Evolutionary conservation across 2,888 invertebrate genomes (phyloP), one percentile per base, ranked within the genome.

Genomic region (Heliconius sara): DNA sequence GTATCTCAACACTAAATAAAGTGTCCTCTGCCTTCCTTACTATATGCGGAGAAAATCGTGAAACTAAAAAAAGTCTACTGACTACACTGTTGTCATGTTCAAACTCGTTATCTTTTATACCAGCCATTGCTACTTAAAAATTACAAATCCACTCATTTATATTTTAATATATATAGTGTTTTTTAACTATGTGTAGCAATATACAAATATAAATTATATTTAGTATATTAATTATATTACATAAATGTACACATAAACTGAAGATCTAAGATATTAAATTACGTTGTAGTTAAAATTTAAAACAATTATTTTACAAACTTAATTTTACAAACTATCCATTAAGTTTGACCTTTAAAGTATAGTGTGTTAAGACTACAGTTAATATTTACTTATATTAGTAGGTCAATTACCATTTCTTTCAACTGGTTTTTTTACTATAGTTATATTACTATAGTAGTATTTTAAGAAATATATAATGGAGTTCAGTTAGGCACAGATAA

Each of bases 311-410:
- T 73, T 60, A 60, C 34, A 73, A 73, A 60, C 60, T 57, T 73
- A 22, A 60, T 73, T 73, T 73, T 39, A 39, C 16, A 60, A 73
- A 73, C n/a, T 73, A 60, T 12, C 34, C 34, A 60, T 73, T 39
- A 73, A 57, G 22, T 57, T n/a, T 73, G 57, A 73, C 73, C 60
- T 73, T 73, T 73, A 60, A 60, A 73, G 16, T 25, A 60, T 73
- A 60, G 60, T 60, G 60, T 73, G 60, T 60, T 60, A 73, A 73
- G 47, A 47, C 25, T 25, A 70, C 16, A 27, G 16, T 70, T 70
- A 43, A 47, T 70, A 27, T 70, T 70, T 47, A 70, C 43, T 47
- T 70, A 25, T 16, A 47, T 19, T 25, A 43, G 19, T 47, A 16
- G 25, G 47, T 70, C 25, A 70, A 70, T 70, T 25, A 68, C 43